Evolutionary conservation across 2,888 invertebrate genomes (phyloP).

Genomic region (Noctua comes): DNA sequence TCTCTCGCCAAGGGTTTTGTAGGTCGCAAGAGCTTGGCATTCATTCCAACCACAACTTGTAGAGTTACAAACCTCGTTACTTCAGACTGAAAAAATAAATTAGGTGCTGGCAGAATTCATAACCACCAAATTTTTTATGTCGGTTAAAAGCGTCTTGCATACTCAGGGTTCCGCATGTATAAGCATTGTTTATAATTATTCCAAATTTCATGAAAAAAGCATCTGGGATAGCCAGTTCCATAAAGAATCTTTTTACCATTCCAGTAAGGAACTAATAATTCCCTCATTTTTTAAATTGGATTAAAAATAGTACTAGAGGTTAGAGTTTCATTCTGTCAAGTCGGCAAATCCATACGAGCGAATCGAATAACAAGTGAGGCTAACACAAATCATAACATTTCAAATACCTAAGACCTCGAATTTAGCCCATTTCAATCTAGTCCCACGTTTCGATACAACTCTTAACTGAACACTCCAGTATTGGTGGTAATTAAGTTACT

Average conservation of each 20-base stretch:
- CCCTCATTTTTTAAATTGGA: neutral
- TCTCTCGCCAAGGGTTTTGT: neutral
- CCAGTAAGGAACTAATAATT: neutral
- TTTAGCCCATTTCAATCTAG: neutral
- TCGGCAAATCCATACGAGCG: neutral
- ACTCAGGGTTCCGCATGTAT: neutral
- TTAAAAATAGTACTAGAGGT: neutral
- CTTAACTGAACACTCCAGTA: neutral
- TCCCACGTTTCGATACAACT: too few relatives aligned
- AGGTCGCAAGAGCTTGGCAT: neutral
- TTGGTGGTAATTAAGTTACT: too few relatives aligned
- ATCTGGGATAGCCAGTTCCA: neutral
- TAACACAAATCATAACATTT: neutral
- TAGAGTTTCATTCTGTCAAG: neutral
- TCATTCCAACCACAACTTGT: neutral
- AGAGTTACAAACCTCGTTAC: neutral
- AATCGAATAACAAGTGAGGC: neutral
- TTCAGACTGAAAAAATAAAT: neutral
- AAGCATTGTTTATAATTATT: neutral
- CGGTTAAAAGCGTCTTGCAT: neutral
- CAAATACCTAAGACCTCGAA: neutral
- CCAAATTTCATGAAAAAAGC: neutral
- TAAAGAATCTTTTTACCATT: neutral
- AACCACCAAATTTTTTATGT: neutral
- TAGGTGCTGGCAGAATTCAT: neutral